Evolutionary conservation across 2,888 invertebrate species (phyloP), one percentile per base, ranked within the genome.

Genomic region (Schrankia costaestrigalis): DNA sequence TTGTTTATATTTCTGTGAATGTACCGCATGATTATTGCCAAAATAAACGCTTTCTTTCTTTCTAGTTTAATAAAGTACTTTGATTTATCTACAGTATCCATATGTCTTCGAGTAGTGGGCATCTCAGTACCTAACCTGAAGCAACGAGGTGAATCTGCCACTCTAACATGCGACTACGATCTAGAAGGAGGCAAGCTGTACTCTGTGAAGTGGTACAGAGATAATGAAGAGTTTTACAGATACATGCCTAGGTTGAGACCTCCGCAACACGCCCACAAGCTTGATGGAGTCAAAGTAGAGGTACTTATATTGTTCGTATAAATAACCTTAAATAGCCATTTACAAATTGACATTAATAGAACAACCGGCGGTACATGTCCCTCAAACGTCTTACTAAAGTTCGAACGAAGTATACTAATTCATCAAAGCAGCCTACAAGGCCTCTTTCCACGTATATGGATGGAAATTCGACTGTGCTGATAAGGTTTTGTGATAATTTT

Each of bases 141-240:
- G 37, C 90, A 90, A 46, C 80, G 89, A 5, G 90, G 90, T 1
- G 90, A 90, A 37, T 84, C 90, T 1, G 90, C 89, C 15, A 82
- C 84, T 0, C 66, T 91, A 18, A 84, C 78, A 7, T 92, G 92
- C 59, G 87, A 90, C 47, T 92, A 91, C 58, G 90, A 91, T 50
- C 69, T 92, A 46, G 91, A 91, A 39, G 91, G 90, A 0, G 90
- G 91, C 8, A 87, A 89, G 23, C 74, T 92, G 26, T 92, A 92
- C 69, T 90, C 91, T 9, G 91, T 92, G 29, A 92, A 92, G 67
- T 92, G 91, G 90, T 92, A 92, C 73, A 82, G 91, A 28, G 92
- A 91, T 43, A 90, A 89, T 56, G 89, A 91, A 56, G 92, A 92
- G 70, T 92, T 92, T 71, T 92, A 91, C 75, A 84, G 92, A 41